Conservation (phyloP, 2,888 invertebrate species). For the Cataglyphis livida region DNA sequence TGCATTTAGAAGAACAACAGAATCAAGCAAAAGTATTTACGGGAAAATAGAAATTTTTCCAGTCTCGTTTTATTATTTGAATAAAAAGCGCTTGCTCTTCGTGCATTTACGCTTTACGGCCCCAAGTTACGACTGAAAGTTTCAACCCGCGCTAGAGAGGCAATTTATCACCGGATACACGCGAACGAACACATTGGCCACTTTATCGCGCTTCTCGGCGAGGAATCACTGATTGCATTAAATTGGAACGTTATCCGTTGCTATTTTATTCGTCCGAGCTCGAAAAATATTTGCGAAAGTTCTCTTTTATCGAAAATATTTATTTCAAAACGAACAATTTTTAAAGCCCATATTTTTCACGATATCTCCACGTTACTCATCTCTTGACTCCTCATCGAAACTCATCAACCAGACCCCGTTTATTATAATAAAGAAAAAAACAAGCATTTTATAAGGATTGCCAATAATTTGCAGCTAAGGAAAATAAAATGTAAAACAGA, state of each 20-base stretch:
- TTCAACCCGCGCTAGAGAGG: background rate
- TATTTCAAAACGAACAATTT: background rate
- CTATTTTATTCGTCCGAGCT: background rate
- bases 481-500: background rate
- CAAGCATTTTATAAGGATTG: background rate
- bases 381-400: background rate
- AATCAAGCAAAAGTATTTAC: background rate
- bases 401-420: background rate
- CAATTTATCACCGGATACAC: background rate
- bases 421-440: background rate
- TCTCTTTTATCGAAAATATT: background rate
- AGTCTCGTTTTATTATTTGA: background rate
- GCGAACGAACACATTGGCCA: background rate
- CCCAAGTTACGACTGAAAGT: conserved; percentile 4
- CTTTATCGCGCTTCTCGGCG: conserved; percentile 9
- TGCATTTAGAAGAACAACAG: background rate
- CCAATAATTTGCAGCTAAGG: background rate
- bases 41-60: conserved; percentile 1
- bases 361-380: background rate
- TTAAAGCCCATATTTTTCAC: background rate
- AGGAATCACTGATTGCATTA: conserved; percentile 19
- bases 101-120: background rate
- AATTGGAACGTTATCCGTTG: background rate
- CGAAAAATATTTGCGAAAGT: background rate
- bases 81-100: background rate